Evolutionary conservation across 2,797 vertebrate species (phyloP).

Genomic region (Lutjanus campechanus): DNA sequence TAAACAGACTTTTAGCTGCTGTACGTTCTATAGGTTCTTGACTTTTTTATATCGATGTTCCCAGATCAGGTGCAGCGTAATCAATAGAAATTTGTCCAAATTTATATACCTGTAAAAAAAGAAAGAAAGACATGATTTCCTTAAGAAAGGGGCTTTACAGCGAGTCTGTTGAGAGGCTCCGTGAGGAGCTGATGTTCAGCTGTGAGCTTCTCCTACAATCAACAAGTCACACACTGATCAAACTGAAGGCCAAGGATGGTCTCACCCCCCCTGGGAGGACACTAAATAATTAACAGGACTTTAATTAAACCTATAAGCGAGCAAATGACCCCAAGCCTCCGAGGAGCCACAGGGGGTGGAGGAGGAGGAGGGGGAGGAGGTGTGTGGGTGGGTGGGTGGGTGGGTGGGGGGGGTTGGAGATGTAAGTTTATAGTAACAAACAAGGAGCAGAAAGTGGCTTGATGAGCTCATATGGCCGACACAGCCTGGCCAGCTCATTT

Average conservation of each 20-base stretch:
- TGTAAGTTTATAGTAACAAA: slow-evolving; percentile 49
- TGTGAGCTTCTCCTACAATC: slow-evolving; percentile 41
- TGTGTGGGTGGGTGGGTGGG: slow-evolving; percentile 17
- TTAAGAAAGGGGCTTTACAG: neutral
- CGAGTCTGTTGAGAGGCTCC: slow-evolving; percentile 31
- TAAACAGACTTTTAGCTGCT: neutral
- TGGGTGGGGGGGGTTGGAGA: slow-evolving; percentile 20
- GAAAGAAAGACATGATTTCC: neutral
- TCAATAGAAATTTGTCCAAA: neutral
- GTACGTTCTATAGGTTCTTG: neutral
- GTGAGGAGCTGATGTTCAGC: slow-evolving; percentile 47
- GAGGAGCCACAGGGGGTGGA: slow-evolving; percentile 44
- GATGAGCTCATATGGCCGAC: slow-evolving; percentile 54
- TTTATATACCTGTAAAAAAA: no score
- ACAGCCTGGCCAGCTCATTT: slow-evolving; percentile 75
- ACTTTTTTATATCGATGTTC: no score
- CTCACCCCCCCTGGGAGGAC: slow-evolving; percentile 59
- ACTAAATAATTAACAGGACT: slow-evolving; percentile 86
- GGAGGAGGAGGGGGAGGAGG: neutral
- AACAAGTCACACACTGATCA: slow-evolving; percentile 71
- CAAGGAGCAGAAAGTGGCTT: slow-evolving; percentile 50
- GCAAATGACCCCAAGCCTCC: slow-evolving; percentile 73
- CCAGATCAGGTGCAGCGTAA: neutral
- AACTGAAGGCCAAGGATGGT: slow-evolving; percentile 67
- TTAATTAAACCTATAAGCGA: slow-evolving; percentile 86